Evolutionary conservation across 2,113 vertebrate genomes (phyloP).

Genomic region (Struthidea cinerea): DNA sequence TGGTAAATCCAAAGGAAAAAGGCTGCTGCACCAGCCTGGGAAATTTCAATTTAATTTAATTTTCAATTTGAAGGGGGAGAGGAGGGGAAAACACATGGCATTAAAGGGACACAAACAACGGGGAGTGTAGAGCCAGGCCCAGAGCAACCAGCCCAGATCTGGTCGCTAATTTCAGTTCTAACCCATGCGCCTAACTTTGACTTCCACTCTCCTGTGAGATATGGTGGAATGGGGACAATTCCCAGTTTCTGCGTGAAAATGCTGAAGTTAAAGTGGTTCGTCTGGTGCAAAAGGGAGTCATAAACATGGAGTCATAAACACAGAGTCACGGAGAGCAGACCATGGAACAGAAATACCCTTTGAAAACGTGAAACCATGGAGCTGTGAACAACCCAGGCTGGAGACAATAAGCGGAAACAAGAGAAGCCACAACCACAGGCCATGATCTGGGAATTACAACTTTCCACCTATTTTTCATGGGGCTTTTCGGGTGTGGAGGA

Average conservation of each 20-base stretch:
- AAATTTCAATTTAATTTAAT: background rate
- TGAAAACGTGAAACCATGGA: background rate
- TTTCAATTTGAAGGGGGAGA: background rate
- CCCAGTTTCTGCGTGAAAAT: background rate
- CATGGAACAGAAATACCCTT: background rate
- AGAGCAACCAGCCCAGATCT: fast-evolving
- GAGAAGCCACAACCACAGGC: background rate
- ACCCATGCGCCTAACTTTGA: fast-evolving
- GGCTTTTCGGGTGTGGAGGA: background rate
- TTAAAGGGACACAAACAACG: background rate
- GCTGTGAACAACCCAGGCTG: background rate
- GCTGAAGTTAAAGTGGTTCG: fast-evolving
- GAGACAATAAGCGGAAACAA: background rate
- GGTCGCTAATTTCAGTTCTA: background rate
- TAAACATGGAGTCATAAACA: fast-evolving
- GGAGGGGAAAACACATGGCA: fast-evolving
- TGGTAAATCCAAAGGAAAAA: background rate
- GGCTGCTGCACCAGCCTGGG: background rate
- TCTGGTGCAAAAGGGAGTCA: background rate
- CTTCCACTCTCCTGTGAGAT: fast-evolving
- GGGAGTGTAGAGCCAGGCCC: background rate
- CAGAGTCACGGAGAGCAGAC: fast-evolving
- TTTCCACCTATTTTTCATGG: background rate
- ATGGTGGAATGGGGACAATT: fast-evolving
- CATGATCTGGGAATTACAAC: background rate